phyloP scores from a whole-genome alignment of 2,113 vertebrate genomes.

The Plecturocebus donacophilus region DNA sequence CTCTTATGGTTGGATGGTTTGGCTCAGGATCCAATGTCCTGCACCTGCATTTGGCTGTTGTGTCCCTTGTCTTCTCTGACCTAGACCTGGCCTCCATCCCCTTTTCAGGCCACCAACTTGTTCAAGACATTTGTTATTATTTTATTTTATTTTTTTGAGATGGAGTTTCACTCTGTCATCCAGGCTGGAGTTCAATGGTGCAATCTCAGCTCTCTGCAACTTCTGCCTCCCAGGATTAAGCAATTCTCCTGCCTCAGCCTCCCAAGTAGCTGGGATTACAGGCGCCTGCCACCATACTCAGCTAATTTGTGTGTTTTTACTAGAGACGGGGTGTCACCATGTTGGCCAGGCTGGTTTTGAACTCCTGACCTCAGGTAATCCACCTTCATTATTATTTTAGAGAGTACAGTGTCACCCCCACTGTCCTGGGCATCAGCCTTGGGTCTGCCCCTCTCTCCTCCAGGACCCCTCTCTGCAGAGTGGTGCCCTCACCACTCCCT shows the following conservation, averaged over 20 bases:
- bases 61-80: neutral
- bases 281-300: too few species aligned
- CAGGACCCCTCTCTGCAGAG: neutral
- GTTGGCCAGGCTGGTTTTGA: too few species aligned
- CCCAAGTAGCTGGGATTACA: too few species aligned
- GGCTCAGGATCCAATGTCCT: neutral
- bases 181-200: too few species aligned
- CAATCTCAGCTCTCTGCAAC: too few species aligned
- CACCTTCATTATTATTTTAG: neutral
- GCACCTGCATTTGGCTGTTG: rapidly evolving
- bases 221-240: too few species aligned
- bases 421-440: neutral
- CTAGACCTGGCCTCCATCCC: neutral
- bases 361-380: too few species aligned
- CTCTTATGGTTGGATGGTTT: neutral
- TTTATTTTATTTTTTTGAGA: neutral
- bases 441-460: neutral
- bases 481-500: neutral
- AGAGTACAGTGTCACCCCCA: neutral
- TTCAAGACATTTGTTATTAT: rapidly evolving
- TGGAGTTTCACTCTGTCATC: too few species aligned
- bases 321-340: too few species aligned
- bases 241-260: too few species aligned
- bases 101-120: neutral
- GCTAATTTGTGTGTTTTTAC: too few species aligned